Conservation (phyloP, 2,113 vertebrate genomes). For the Psephotus haematonotus region DNA sequence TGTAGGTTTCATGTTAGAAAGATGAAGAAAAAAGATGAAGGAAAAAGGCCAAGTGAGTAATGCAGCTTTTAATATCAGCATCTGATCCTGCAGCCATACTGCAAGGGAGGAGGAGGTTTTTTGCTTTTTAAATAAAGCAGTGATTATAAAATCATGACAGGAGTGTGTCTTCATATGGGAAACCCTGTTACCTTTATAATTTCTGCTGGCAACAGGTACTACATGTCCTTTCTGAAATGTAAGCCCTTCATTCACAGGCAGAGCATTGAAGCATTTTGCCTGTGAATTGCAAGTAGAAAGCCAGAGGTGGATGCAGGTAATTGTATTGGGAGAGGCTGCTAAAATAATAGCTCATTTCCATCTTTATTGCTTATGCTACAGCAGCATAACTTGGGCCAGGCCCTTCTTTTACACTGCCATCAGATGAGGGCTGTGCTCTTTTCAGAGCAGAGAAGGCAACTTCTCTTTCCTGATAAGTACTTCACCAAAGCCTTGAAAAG, state of each 20-base stretch:
- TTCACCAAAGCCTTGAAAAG: background rate
- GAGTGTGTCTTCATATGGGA: background rate
- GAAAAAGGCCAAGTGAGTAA: background rate
- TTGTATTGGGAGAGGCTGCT: background rate
- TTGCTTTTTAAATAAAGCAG: constrained; percentile 50
- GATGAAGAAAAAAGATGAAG: background rate
- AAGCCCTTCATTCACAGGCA: background rate
- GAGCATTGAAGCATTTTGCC: background rate
- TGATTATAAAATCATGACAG: constrained; percentile 29
- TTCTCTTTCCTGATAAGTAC: background rate
- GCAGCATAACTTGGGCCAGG: background rate
- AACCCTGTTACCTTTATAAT: constrained; percentile 44
- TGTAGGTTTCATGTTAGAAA: background rate
- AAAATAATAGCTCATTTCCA: background rate
- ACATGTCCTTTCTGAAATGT: background rate
- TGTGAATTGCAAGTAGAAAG: background rate
- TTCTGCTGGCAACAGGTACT: constrained; percentile 20
- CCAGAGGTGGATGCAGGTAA: background rate
- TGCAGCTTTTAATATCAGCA: background rate
- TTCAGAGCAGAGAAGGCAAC: background rate
- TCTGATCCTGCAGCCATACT: background rate
- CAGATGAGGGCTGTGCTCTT: background rate
- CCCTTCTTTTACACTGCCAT: background rate
- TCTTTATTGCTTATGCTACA: background rate
- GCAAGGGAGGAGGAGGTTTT: background rate